Percentiles rank a stretch among this genome's conserved stretches.
Evolutionary conservation across 2,113 vertebrate species (phyloP).

Genomic region (Microcebus ravelobensis): DNA sequence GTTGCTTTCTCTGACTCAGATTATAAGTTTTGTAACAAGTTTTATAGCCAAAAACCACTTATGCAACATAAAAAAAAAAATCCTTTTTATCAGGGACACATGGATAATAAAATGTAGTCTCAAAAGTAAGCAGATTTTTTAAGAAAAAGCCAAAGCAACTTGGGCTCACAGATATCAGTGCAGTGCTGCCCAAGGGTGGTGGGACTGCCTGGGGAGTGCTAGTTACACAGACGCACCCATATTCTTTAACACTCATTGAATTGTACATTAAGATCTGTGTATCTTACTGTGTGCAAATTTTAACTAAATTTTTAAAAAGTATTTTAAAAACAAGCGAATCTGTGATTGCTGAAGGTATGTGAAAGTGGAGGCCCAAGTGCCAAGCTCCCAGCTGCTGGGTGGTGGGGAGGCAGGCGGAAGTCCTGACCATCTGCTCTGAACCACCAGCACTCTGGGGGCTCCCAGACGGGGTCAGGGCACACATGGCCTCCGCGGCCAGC

Average conservation of each 20-base stretch:
- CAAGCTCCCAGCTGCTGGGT: not conserved
- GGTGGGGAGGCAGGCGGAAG: not conserved
- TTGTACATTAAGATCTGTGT: not conserved
- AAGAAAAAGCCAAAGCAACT: not conserved
- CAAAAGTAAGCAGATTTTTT: not conserved
- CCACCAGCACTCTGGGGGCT: not conserved
- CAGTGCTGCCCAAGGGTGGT: not conserved
- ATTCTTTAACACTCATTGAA: not conserved
- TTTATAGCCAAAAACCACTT: not conserved
- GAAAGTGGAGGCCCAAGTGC: no score
- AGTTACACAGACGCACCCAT: not conserved
- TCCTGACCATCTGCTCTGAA: not conserved
- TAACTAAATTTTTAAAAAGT: not conserved
- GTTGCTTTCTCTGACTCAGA: not conserved
- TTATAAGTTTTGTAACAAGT: not conserved
- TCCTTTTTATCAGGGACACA: not conserved
- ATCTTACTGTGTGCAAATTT: not conserved
- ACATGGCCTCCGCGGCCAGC: not conserved
- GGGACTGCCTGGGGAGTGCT: not conserved
- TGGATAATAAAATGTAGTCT: not conserved
- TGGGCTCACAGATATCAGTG: not conserved
- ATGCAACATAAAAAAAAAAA: not conserved
- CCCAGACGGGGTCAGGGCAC: not conserved
- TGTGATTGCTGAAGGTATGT: not conserved
- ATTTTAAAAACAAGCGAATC: not conserved